Evolutionary conservation across 1,140 invertebrate genomes (phyloP), one percentile per base, ranked within the genome.

Genomic region (Anastrepha ludens): DNA sequence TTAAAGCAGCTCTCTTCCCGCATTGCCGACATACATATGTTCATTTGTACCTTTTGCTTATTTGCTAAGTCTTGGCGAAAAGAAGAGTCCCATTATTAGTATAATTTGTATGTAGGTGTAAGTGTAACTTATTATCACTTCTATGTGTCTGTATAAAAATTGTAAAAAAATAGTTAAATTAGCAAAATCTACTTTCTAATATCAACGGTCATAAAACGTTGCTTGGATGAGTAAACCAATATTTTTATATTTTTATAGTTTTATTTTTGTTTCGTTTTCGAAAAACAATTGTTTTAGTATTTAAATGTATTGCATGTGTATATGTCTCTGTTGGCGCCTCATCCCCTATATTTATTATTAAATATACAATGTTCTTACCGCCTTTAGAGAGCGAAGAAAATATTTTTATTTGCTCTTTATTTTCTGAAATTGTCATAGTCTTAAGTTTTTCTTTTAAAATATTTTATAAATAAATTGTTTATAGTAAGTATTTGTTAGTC

Each of bases 111-210:
- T 74, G 11, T 47, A 20, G 2, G 64, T 29, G 0, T 67, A 11
- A 67, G 50, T 67, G 29, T 3, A 8, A 67, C 20, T 6, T 39
- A 11, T 67, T 67, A 67, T 67, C 29, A 41, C 13, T 39, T 39
- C 39, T 20, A 39, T 65, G 60, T 62, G 1, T 65, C 15, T 74
- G 67, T 74, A 47, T 74, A 74, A 74, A 74, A 74, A 74, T 17
- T 74, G 11, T 44, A 44, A 74, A 70, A 70, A 44, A 13, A 70
- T 70, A 13, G 39, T 70, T 41, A 70, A 70, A 70, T 70, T 70
- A 70, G 39, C 9, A 44, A 70, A 70, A 70, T 70, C 39, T 44
- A 44, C 65, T 6, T 17, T 17, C 41, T 74, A 74, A 74, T 17
- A 41, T 15, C 13, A 41, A 74, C 15, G 44, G 67, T 74, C 5